phyloP scores from a whole-genome alignment of 1,140 invertebrate species.

The Aphelinus atriplicis region DNA sequence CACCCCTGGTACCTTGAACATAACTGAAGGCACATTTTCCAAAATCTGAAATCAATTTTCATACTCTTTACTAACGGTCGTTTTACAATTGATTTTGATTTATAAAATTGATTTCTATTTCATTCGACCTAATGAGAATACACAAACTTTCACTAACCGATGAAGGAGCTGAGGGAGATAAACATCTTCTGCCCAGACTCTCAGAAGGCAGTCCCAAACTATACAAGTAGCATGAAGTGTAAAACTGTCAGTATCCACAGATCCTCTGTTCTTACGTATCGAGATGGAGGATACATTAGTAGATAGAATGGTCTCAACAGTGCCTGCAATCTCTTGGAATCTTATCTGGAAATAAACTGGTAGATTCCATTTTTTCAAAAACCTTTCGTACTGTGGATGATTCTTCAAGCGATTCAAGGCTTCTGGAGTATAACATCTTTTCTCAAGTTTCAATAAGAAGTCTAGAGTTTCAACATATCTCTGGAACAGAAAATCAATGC shows the following conservation, averaged over 20 bases:
- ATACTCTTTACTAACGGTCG: background rate
- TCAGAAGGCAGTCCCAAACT: constrained; percentile 70
- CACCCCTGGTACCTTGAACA: constrained; percentile 80
- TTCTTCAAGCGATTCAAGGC: constrained; percentile 69
- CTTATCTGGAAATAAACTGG: constrained; percentile 95
- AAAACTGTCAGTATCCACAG: constrained; percentile 59
- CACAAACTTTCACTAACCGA: constrained; percentile 48
- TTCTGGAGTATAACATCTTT: constrained; percentile 65
- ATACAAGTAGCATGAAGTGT: constrained; percentile 65
- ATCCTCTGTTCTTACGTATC: constrained; percentile 51
- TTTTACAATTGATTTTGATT: background rate
- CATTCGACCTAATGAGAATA: too few species aligned
- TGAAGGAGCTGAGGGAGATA: constrained; percentile 79
- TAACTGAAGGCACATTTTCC: constrained; percentile 87
- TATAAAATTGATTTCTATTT: constrained; percentile 11
- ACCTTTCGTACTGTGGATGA: constrained; percentile 75
- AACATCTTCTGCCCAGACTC: constrained; percentile 80
- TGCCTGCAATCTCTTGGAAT: constrained; percentile 88
- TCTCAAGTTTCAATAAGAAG: constrained; percentile 82
- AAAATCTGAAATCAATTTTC: constrained; percentile 72
- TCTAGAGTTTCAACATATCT: constrained; percentile 83
- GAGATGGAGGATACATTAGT: constrained; percentile 55
- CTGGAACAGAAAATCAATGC: constrained; percentile 57
- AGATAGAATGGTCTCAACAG: constrained; percentile 70
- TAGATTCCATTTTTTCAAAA: constrained; percentile 90